Percentiles rank a stretch among this genome's conserved stretches.
phyloP scores from a whole-genome alignment of 2,888 invertebrate species.

The Lomographa bimaculata region DNA sequence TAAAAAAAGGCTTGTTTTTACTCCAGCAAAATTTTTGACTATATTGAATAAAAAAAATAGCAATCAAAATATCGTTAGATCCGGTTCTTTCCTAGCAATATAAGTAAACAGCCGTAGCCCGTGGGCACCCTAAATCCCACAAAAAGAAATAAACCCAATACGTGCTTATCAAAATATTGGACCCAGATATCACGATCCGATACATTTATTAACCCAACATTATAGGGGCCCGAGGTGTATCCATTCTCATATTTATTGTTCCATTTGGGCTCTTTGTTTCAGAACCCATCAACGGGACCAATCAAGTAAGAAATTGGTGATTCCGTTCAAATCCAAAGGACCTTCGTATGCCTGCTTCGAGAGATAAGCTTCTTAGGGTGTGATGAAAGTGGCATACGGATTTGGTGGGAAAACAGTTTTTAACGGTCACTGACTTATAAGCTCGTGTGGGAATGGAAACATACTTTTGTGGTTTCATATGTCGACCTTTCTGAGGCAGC shows the following conservation, averaged over 20 bases:
- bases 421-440: constrained; percentile 14
- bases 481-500: too few relatives aligned
- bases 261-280: constrained; percentile 60
- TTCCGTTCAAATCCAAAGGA: constrained; percentile 50
- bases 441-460: neutral
- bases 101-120: too few relatives aligned
- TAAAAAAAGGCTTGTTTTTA: too few relatives aligned
- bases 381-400: constrained; percentile 55
- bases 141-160: constrained; percentile 6
- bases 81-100: too few relatives aligned
- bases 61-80: too few relatives aligned
- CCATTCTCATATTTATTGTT: constrained; percentile 28
- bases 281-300: constrained; percentile 74
- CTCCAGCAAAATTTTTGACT: too few relatives aligned
- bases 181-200: constrained; percentile 3
- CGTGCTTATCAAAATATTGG: constrained; percentile 10
- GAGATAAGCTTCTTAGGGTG: constrained; percentile 66
- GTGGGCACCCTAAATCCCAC: neutral
- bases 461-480: too few relatives aligned
- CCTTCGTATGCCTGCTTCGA: constrained; percentile 47
- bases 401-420: constrained; percentile 21
- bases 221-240: constrained; percentile 18
- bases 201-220: constrained; percentile 17
- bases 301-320: constrained; percentile 81
- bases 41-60: too few relatives aligned